These are phyloP conservation scores for Glomeris maerens DNA, from an alignment of 1,140 invertebrate genomes.

Conservation along the genomic window DNA sequence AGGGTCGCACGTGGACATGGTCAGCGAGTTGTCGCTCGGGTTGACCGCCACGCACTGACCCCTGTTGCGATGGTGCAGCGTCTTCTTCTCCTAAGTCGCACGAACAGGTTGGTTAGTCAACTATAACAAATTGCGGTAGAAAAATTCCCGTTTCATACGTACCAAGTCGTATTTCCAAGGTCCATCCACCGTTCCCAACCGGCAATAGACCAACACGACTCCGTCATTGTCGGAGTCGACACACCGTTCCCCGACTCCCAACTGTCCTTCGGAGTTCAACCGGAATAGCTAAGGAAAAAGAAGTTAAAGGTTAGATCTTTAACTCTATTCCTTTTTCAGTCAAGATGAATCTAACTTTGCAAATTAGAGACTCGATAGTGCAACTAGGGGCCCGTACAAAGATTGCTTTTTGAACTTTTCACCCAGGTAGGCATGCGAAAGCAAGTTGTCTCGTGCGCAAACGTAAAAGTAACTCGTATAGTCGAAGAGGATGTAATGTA, in stretches of 20 bases:
- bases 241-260: slow-evolving; percentile 89
- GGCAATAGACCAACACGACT: slow-evolving; percentile 74
- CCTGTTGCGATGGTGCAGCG: slow-evolving; percentile 59
- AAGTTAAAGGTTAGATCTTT: too few relatives aligned
- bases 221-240: slow-evolving; percentile 72
- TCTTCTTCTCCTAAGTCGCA: slow-evolving; percentile 44
- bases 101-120: slow-evolving; percentile 13
- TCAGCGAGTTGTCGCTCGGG: slow-evolving; percentile 60
- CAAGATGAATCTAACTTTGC: too few relatives aligned
- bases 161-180: slow-evolving; percentile 78
- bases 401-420: too few relatives aligned
- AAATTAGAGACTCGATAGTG: too few relatives aligned
- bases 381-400: too few relatives aligned
- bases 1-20: slow-evolving; percentile 61
- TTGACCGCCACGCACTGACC: slow-evolving; percentile 74
- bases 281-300: slow-evolving; percentile 53
- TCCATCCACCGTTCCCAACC: slow-evolving; percentile 78
- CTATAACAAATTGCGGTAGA: slow-evolving; percentile 3
- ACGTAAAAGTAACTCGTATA: too few relatives aligned
- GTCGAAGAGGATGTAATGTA: too few relatives aligned
- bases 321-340: too few relatives aligned
- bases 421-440: too few relatives aligned
- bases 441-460: too few relatives aligned
- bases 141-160: slow-evolving; percentile 11
- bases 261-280: slow-evolving; percentile 82